phyloP scores from a whole-genome alignment of 2,797 vertebrate genomes.

The Gallinago solitaria region DNA sequence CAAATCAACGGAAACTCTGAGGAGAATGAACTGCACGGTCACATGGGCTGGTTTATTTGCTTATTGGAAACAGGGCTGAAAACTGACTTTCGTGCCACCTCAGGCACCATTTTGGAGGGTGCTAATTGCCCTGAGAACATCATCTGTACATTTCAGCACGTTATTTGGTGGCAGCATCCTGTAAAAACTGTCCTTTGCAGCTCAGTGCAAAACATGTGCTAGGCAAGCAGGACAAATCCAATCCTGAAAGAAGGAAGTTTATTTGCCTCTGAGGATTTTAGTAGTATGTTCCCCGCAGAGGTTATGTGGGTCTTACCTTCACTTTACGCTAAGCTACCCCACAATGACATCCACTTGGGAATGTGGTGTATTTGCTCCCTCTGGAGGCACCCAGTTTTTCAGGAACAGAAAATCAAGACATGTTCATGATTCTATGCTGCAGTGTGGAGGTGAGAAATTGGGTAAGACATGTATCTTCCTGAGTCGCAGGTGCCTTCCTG shows the following conservation, averaged over 20 bases:
- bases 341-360: background rate
- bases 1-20: background rate
- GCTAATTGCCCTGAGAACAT: background rate
- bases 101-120: background rate
- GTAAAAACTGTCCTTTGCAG: background rate
- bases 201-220: background rate
- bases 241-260: background rate
- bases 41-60: background rate
- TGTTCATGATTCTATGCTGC: background rate
- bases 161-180: background rate
- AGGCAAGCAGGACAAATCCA: background rate
- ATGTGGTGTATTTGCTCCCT: accelerated
- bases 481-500: background rate
- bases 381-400: background rate
- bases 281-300: background rate
- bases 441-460: background rate
- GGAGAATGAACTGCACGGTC: background rate
- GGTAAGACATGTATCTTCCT: accelerated
- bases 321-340: background rate
- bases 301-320: background rate
- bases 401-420: background rate
- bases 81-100: background rate
- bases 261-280: background rate
- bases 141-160: background rate
- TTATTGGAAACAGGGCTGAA: background rate